phyloP scores from a whole-genome alignment of 2,888 invertebrate species.

The Orthosia incerta region DNA sequence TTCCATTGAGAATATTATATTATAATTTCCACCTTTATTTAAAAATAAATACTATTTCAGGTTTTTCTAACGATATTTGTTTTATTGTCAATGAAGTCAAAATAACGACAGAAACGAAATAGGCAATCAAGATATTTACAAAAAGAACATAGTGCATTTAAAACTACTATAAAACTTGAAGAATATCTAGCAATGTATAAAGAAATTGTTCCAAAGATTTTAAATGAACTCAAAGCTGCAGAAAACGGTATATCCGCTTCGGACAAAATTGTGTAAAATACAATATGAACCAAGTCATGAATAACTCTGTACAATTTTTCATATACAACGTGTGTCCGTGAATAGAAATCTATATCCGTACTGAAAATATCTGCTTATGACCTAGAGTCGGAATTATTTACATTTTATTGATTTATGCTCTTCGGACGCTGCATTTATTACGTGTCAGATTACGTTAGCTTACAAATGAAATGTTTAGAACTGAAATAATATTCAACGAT shows the following conservation, averaged over 20 bases:
- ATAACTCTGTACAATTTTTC: slow-evolving; percentile 38
- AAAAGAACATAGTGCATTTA: no score
- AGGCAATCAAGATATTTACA: no score
- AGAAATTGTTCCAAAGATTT: background rate
- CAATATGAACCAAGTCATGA: slow-evolving; percentile 14
- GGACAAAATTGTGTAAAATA: slow-evolving; percentile 6
- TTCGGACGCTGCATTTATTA: slow-evolving; percentile 41
- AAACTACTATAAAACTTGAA: no score
- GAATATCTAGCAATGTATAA: background rate
- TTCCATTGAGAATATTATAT: no score
- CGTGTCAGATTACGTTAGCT: slow-evolving; percentile 18
- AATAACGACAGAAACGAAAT: no score
- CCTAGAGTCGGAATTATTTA: slow-evolving; percentile 62
- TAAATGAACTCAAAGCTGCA: background rate
- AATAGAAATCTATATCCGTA: slow-evolving; percentile 60
- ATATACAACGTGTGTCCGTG: slow-evolving; percentile 24
- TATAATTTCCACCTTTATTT: no score
- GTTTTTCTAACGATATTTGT: no score
- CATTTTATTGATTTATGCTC: slow-evolving; percentile 61
- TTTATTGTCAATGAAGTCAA: no score
- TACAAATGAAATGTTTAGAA: slow-evolving; percentile 22
- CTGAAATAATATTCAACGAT: slow-evolving; percentile 8
- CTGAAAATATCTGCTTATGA: slow-evolving; percentile 56
- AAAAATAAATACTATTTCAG: no score
- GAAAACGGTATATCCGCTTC: background rate